These are phyloP conservation scores for Salpingus planirostris DNA, from an alignment of 2,888 invertebrate genomes.

Conservation along the genomic window DNA sequence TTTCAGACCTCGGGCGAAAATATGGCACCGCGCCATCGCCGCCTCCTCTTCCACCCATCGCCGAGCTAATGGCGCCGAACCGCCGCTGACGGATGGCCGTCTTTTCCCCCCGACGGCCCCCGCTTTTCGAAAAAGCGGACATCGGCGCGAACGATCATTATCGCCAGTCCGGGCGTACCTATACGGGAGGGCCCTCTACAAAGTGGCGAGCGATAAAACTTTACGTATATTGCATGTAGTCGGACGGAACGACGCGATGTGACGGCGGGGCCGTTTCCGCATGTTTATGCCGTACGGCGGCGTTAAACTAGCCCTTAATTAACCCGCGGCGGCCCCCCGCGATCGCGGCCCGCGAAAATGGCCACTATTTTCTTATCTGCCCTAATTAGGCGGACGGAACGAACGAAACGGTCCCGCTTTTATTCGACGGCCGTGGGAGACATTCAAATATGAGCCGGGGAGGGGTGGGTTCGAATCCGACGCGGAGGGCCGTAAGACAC, in stretches of 20 bases:
- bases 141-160: too few species aligned
- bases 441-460: too few species aligned
- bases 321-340: conserved; percentile 26
- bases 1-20: conserved; percentile 38
- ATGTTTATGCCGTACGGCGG: conserved; percentile 32
- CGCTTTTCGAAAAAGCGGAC: too few species aligned
- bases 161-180: too few species aligned
- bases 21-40: conserved; percentile 33
- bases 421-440: too few species aligned
- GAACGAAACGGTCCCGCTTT: too few species aligned
- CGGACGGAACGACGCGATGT: conserved; percentile 28
- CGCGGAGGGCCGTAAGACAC: too few species aligned
- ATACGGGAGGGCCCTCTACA: conserved; percentile 29
- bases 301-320: conserved; percentile 32
- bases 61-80: conserved; percentile 16
- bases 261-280: conserved; percentile 30
- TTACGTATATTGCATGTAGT: conserved; percentile 40
- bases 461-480: too few species aligned
- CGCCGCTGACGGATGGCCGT: conserved; percentile 14
- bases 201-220: conserved; percentile 39
- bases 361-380: too few species aligned
- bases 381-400: too few species aligned
- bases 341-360: too few species aligned
- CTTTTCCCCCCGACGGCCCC: conserved; percentile 5
- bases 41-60: conserved; percentile 15